Base-by-base conservation (phyloP, 2,113 vertebrate genomes). In the Peromyscus polionotus region DNA sequence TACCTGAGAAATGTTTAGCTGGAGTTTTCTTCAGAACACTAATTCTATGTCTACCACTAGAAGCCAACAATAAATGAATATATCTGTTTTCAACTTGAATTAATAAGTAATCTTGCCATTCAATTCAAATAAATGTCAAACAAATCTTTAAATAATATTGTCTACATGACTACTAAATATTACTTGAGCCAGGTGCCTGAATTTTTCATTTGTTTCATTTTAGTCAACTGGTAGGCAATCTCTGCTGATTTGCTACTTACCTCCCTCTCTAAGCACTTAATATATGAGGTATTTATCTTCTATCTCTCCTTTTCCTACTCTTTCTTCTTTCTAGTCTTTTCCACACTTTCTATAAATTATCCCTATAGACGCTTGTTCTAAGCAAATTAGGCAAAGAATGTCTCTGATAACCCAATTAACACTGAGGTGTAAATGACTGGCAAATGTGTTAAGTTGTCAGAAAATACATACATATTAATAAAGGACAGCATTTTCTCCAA, bases 371-470 rank as follows among this genome's bases (percentile, higher is more conserved):
- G 20, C 22, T 22, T 84, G 36, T 42, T 88, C 24, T 86, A 31
- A 94, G 39, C 6, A 70, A 85, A 80, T 51, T 54, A 17, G 26
- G 31, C 48, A 93, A 17, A 77, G 57, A 83, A 89, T 51, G 6
- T 5, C 59, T 91, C 59, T 89, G 51, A 90, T 89, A 95, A 86
- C 67, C n/a, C 77, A 94, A 73, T 91, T 96, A 96, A 77, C 88
- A 93, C 65, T 42, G n/a, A 28, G 5, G 81, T 97, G 59, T 83
- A 95, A 95, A 95, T 81, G 59, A 54, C 72, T 83, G 83, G 73
- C 57, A 96, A 70, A 97, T 81, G 95, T 89, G 76, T 89, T 91
- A 96, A 65, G 36, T 79, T 57, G 51, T 16, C 11, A 36, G 20
- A 94, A 94, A 79, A 76, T 91, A 91, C 80, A 91, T 89, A n/a